Evolutionary conservation across 2,888 invertebrate species (phyloP).

Genomic region (Diadegma fenestrale): DNA sequence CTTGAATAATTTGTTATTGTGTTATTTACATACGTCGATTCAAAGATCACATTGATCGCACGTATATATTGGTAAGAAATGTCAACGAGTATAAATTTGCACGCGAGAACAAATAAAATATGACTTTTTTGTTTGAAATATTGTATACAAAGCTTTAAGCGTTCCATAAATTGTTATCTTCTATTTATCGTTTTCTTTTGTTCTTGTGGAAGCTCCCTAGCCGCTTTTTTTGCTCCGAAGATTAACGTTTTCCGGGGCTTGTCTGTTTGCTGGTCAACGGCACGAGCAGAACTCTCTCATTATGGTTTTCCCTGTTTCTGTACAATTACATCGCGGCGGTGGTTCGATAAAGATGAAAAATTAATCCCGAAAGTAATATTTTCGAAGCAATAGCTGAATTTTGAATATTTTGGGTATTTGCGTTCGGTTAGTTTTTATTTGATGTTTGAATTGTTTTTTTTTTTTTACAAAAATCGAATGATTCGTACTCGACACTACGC

Average conservation of each 20-base stretch:
- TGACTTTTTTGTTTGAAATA: conserved; percentile 51
- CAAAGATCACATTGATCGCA: conserved; percentile 56
- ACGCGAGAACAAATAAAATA: conserved; percentile 66
- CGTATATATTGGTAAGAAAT: conserved; percentile 66
- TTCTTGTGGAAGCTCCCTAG: conserved; percentile 70
- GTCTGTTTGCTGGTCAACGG: conserved; percentile 26
- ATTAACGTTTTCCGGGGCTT: conserved; percentile 52
- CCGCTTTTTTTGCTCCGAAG: conserved; percentile 41
- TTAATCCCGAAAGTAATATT: conserved; percentile 8
- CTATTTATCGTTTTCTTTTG: conserved; percentile 8
- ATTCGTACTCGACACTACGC: conserved; percentile 35
- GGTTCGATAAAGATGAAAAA: conserved; percentile 28
- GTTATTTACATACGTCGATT: conserved; percentile 71
- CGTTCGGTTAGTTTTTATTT: background rate
- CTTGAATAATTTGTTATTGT: conserved; percentile 74
- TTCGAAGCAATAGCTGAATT: conserved; percentile 44
- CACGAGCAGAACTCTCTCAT: conserved; percentile 37
- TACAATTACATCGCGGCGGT: conserved; percentile 54
- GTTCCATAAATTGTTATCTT: conserved; percentile 59
- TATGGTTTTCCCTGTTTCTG: conserved; percentile 33
- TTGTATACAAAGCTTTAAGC: conserved; percentile 73
- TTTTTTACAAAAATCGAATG: conserved; percentile 61
- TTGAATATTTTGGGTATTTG: conserved; percentile 25
- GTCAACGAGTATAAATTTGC: conserved; percentile 72
- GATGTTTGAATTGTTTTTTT: conserved; percentile 7